phyloP scores from a whole-genome alignment of 2,113 vertebrate genomes.

The Amphiprion percula region DNA sequence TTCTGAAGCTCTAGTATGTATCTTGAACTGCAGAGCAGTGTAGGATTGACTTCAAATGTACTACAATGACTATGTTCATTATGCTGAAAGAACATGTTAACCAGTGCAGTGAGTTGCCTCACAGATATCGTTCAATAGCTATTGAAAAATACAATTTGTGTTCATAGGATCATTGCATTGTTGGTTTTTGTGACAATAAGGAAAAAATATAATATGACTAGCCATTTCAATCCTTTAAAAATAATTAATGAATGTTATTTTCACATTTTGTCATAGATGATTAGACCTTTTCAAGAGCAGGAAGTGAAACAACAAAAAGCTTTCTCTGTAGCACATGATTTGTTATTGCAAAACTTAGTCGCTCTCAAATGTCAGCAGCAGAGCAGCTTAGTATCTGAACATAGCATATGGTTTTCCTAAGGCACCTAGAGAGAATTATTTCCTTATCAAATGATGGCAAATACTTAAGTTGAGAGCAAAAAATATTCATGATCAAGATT shows the following conservation, averaged over 20 bases:
- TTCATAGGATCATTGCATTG: no score
- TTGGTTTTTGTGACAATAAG: no score
- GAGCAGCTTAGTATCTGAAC: slow-evolving; percentile 25
- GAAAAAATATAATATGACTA: background rate
- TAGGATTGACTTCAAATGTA: no score
- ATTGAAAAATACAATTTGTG: no score
- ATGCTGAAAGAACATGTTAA: no score
- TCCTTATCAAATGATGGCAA: slow-evolving; percentile 5
- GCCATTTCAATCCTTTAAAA: background rate
- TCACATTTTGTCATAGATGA: background rate
- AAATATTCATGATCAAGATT: no score
- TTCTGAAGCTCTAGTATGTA: no score
- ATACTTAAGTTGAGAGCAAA: background rate
- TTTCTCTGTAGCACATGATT: slow-evolving; percentile 26
- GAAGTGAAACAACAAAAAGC: slow-evolving; percentile 28
- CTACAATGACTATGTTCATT: no score
- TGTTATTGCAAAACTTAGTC: slow-evolving; percentile 42
- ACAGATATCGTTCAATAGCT: no score
- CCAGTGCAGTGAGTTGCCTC: no score
- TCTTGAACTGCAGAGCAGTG: no score
- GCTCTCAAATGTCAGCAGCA: slow-evolving; percentile 8
- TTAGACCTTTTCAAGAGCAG: background rate
- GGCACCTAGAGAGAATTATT: background rate
- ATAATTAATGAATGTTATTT: background rate
- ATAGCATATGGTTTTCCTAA: background rate